These are phyloP conservation scores for Clistopyga incitator DNA, from an alignment of 2,888 invertebrate genomes.

Conservation along the genomic window DNA sequence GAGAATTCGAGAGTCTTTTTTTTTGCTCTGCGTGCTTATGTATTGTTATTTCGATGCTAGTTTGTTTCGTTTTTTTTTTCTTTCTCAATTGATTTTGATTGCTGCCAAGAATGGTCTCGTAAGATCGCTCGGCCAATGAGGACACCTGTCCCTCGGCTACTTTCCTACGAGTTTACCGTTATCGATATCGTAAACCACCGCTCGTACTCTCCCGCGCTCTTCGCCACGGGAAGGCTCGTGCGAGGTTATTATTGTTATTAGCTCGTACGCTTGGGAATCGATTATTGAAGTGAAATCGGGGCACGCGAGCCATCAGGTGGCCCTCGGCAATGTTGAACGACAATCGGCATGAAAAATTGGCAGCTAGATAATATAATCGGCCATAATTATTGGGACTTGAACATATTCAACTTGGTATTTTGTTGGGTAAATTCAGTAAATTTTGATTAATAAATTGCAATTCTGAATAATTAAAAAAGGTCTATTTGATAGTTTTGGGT, in stretches of 20 bases:
- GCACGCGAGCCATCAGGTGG: slow-evolving; percentile 55
- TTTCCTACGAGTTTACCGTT: slow-evolving; percentile 72
- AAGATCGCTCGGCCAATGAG: slow-evolving; percentile 65
- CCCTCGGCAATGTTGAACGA: slow-evolving; percentile 15
- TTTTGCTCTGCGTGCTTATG: slow-evolving; percentile 15
- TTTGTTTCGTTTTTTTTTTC: slow-evolving; percentile 37
- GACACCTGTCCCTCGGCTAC: slow-evolving; percentile 69
- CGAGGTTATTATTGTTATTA: slow-evolving; percentile 60
- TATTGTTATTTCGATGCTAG: slow-evolving; percentile 22
- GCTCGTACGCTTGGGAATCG: slow-evolving; percentile 52
- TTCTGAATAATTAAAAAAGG: too few species aligned
- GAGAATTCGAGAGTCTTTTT: slow-evolving; percentile 59
- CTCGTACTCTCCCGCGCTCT: slow-evolving; percentile 60
- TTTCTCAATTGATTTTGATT: slow-evolving; percentile 11
- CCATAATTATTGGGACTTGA: neutral
- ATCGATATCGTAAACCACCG: slow-evolving; percentile 70
- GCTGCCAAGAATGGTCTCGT: slow-evolving; percentile 51
- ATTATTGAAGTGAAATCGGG: slow-evolving; percentile 66
- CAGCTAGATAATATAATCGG: slow-evolving; percentile 3
- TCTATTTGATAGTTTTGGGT: too few species aligned
- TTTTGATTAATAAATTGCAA: too few species aligned
- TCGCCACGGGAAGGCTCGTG: slow-evolving; percentile 27
- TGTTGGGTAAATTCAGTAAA: too few species aligned
- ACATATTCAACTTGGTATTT: too few species aligned
- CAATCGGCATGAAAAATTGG: slow-evolving; percentile 35